Conservation (phyloP, 2,113 vertebrate genomes). For the Puffinus mauretanicus region DNA sequence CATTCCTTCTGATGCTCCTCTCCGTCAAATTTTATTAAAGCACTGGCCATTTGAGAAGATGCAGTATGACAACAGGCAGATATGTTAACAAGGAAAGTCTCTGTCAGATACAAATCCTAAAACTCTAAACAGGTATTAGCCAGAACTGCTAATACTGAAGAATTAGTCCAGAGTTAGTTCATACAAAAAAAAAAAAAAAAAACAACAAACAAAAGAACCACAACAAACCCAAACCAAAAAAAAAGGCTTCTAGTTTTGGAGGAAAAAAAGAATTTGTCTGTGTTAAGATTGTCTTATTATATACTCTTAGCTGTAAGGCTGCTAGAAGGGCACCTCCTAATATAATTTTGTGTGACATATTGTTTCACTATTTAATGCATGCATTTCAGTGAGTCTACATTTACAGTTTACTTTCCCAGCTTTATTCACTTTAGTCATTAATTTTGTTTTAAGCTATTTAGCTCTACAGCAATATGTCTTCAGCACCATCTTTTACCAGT, state of each 20-base stretch:
- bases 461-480: not conserved
- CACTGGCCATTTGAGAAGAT: not conserved
- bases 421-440: not conserved
- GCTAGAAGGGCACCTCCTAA: not conserved
- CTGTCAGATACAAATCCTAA: not conserved
- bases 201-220: too few relatives aligned
- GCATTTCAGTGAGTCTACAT: not conserved
- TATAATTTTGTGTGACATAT: not conserved
- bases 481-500: not conserved
- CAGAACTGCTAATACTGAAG: not conserved
- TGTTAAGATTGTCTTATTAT: not conserved
- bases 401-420: not conserved
- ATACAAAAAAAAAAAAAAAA: not conserved
- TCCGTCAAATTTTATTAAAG: not conserved
- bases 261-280: not conserved
- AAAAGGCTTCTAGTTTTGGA: not conserved
- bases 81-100: not conserved
- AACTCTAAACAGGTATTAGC: not conserved
- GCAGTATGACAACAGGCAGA: not conserved
- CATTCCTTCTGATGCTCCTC: not conserved
- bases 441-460: conserved; percentile 1
- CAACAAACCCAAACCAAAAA: too few relatives aligned
- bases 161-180: not conserved
- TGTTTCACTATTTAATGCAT: not conserved
- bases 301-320: not conserved